Evolutionary conservation across 2,888 invertebrate species (phyloP), one percentile per base, ranked within the genome.

Genomic region (Caenorhabditis imperialis): DNA sequence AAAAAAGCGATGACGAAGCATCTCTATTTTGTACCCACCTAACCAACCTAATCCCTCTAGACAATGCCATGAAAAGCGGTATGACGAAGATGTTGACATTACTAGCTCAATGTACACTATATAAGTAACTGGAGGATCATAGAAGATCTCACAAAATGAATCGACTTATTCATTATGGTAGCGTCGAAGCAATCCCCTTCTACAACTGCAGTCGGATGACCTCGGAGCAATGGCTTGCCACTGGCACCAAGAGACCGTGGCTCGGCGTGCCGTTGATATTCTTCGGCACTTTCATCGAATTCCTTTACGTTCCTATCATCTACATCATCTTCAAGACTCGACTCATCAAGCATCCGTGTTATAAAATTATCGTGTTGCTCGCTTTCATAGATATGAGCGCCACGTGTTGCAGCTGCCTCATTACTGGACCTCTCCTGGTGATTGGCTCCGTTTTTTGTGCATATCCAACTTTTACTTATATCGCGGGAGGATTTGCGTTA

Each of bases 181-280:
- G 27, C 20, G 67, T 67, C 25, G 57, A 67, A 23, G 48, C 67
- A 3, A 67, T 67, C 18, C 67, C 67, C 12, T 57, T 25, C 37
- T 67, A 67, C 48, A 67, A 67, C 37, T 67, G 67, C 57, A 57
- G 57, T 3, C 20, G 67, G 10, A 50, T 37, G 27, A 27, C 50
- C 6, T 42, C 48, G 6, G 33, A 37, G 3, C 44, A 57, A 40
- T 67, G 67, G 67, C 27, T 40, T 4, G 14, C 30, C 10, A 63
- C 55, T 3, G 63, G 63, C 12, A 20, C 48, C 40, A 47, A 47
- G 10, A 27, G 63, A n/a, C 63, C 27, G 30, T 63, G 63, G 63
- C 42, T 63, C 14, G 63, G 63, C n/a, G 35, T 40, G 8, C 63
- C 63, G 2, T 20, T 63, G n/a, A 6, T 63, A 1, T 7, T 63